Conservation (phyloP, 2,113 vertebrate genomes). For the Melospiza georgiana region DNA sequence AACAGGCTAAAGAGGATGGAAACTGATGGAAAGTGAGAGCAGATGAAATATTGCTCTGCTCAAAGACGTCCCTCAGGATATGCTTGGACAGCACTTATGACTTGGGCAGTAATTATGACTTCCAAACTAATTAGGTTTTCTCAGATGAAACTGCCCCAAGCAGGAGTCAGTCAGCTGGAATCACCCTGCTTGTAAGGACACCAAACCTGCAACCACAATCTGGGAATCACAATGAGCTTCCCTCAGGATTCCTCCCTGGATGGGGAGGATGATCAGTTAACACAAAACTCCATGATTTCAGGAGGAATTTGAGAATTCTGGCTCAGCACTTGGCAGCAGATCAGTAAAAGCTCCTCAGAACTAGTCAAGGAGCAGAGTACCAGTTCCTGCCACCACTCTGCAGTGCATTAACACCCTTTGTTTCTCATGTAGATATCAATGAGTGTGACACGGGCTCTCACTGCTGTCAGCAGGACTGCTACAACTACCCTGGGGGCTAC, state of each 20-base stretch:
- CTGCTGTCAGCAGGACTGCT: conserved; percentile 92
- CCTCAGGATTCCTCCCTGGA: neutral
- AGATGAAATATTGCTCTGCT: neutral
- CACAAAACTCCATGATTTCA: neutral
- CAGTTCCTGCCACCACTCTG: neutral
- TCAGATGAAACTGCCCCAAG: neutral
- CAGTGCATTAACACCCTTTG: neutral
- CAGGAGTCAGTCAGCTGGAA: neutral
- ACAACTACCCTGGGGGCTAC: conserved; percentile 90
- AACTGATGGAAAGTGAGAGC: neutral
- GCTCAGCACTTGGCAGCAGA: neutral
- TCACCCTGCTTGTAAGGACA: neutral
- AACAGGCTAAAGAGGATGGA: neutral
- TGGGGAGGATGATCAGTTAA: neutral
- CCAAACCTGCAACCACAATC: neutral
- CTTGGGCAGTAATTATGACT: neutral
- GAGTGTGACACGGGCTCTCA: conserved; percentile 80
- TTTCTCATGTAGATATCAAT: conserved; percentile 79
- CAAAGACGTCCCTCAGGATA: neutral
- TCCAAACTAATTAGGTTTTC: neutral
- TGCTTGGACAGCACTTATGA: neutral
- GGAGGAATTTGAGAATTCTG: neutral
- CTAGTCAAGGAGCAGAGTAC: neutral
- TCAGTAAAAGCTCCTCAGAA: neutral
- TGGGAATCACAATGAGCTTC: neutral